Base-by-base conservation (phyloP, 1,140 invertebrate genomes). In the Rhyzopertha dominica region DNA sequence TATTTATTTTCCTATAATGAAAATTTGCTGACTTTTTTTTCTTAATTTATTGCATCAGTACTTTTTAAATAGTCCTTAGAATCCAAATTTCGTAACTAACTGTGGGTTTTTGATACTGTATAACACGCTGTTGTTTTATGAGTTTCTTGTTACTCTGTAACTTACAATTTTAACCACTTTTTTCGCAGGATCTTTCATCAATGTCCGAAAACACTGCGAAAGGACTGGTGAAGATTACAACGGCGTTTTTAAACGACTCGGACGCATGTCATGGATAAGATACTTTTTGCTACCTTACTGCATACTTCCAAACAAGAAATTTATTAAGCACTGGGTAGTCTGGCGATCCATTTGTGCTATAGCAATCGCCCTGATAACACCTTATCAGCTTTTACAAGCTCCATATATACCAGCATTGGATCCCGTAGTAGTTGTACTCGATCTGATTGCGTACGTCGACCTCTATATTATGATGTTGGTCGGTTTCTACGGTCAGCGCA, bases 171-270 rank as follows among this genome's bases (percentile, higher is more conserved):
- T 36, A 31, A 43, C 37, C 51, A 41, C 7, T 67, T 18, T 55
- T 67, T 68, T n/a, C n/a, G 63, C 59, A 73, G 70, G 66, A 60
- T 73, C 70, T 5, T 69, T 73, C 31, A 66, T 73, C 20, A 66
- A 71, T 36, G 59, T 71, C 1, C 48, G 48, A 25, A 31, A 55
- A 1, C 52, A 67, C 43, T 73, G 71, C 40, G 56, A 58, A 19
- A 58, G 49, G 19, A 59, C 43, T 10, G 62, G 63, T 20, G 53
- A 69, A 43, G 66, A 53, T 42, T 72, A 71, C 39, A 38, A 54
- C 5, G 54, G 63, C 51, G 69, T 68, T 4, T 72, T 61, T 43
- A 54, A 60, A 35, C 43, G 65, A 30, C 66, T 71, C 28, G 38
- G 58, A 1, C 50, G 65, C 14, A 47, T 73, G 4, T 69, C 62